Evolutionary conservation across 2,888 invertebrate species (phyloP).

Genomic region (Automeris io): DNA sequence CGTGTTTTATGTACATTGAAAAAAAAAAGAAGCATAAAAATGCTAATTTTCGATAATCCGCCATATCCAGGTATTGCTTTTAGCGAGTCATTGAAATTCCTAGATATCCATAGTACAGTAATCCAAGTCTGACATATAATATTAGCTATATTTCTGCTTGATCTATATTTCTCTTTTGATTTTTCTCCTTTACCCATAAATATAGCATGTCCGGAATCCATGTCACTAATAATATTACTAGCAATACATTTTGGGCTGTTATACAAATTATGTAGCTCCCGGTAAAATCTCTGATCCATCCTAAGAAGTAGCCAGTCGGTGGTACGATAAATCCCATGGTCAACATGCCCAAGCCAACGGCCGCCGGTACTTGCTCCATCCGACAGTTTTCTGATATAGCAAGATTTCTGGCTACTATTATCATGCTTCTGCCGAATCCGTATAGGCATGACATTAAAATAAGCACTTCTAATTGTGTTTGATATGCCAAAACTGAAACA

Average conservation of each 20-base stretch:
- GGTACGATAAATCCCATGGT: constrained; percentile 82
- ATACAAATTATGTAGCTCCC: constrained; percentile 79
- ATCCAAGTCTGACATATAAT: too few relatives aligned
- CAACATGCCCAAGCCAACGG: constrained; percentile 84
- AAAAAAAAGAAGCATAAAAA: too few relatives aligned
- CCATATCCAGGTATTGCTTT: too few relatives aligned
- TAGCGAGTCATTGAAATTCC: too few relatives aligned
- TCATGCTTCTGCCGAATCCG: constrained; percentile 84
- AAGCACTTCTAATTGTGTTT: constrained; percentile 69
- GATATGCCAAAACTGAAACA: constrained; percentile 78
- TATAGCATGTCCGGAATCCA: constrained; percentile 79
- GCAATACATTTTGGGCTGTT: constrained; percentile 77
- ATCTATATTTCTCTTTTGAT: constrained; percentile 16
- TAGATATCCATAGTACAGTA: too few relatives aligned
- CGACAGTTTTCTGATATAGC: constrained; percentile 81
- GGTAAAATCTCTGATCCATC: constrained; percentile 81
- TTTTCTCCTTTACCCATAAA: constrained; percentile 44
- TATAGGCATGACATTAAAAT: constrained; percentile 77
- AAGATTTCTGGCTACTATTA: constrained; percentile 84
- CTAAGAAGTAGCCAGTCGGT: constrained; percentile 79
- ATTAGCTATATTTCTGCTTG: constrained; percentile 1
- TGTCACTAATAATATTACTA: constrained; percentile 69
- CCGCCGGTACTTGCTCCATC: constrained; percentile 78
- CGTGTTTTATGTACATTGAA: too few relatives aligned
- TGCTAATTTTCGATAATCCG: too few relatives aligned